Conservation (phyloP, 1,140 invertebrate species). For the Meloidogyne exigua region DNA sequence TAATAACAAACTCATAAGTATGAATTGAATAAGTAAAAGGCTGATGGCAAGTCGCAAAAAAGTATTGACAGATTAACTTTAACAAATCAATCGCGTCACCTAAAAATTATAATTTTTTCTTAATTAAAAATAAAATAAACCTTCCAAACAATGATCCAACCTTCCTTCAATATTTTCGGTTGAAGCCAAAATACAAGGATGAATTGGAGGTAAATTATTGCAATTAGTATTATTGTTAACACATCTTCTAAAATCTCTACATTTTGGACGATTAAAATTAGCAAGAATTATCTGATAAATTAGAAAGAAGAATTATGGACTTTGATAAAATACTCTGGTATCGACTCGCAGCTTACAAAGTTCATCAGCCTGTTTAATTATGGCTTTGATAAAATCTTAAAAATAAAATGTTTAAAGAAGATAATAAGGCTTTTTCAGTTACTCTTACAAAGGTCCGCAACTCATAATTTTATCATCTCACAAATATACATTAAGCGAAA, state of each 20-base stretch:
- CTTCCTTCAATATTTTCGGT: background rate
- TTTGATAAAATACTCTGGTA: background rate
- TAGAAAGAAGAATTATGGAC: background rate
- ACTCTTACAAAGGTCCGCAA: too few relatives aligned
- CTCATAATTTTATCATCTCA: too few relatives aligned
- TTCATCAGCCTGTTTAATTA: background rate
- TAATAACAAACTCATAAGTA: background rate
- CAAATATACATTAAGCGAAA: too few relatives aligned
- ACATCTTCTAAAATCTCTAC: background rate
- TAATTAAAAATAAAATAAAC: background rate
- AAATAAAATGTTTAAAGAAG: too few relatives aligned
- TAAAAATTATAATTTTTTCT: background rate
- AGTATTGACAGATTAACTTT: background rate
- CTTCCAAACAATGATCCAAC: background rate
- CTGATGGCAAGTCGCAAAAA: background rate
- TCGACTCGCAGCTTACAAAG: background rate
- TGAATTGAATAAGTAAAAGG: conserved; percentile 1
- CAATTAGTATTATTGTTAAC: background rate
- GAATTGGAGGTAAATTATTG: background rate
- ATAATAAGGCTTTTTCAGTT: too few relatives aligned
- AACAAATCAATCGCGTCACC: background rate
- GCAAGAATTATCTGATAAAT: background rate
- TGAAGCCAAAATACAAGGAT: background rate
- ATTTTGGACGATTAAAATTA: conserved; percentile 1
- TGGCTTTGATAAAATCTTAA: background rate